Conservation (phyloP, 1,140 invertebrate species). For the Neodiprion lecontei region DNA sequence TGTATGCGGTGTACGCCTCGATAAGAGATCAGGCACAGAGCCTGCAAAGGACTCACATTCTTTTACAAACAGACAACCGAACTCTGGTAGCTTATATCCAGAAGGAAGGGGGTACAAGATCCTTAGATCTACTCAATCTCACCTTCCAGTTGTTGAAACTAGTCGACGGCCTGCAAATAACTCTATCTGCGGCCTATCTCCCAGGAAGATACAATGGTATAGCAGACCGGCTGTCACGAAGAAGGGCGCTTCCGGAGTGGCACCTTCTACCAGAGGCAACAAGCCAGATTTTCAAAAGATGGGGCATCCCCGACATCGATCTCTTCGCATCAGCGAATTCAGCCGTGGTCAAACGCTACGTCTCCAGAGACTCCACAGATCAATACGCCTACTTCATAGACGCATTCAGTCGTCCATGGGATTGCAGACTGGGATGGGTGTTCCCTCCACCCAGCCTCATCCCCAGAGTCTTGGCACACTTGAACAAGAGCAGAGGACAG, state of each 20-base stretch:
- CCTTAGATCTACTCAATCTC: slow-evolving; percentile 35
- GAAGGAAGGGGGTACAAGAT: slow-evolving; percentile 49
- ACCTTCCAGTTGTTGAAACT: slow-evolving; percentile 37
- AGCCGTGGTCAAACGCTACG: slow-evolving; percentile 38
- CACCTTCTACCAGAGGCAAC: slow-evolving; percentile 33
- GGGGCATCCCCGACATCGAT: slow-evolving; percentile 41
- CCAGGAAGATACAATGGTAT: slow-evolving; percentile 42
- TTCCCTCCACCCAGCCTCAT: slow-evolving; percentile 49
- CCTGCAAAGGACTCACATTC: slow-evolving; percentile 23
- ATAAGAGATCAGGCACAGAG: slow-evolving; percentile 21
- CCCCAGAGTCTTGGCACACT: slow-evolving; percentile 38
- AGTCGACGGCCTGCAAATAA: slow-evolving; percentile 36
- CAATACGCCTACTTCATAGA: slow-evolving; percentile 34
- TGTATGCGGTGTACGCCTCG: slow-evolving; percentile 30
- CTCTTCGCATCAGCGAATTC: slow-evolving; percentile 44
- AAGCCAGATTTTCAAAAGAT: slow-evolving; percentile 35
- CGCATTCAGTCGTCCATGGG: slow-evolving; percentile 40
- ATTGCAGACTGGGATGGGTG: slow-evolving; percentile 44
- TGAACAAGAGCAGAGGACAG: slow-evolving; percentile 35
- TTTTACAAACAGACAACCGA: slow-evolving; percentile 37
- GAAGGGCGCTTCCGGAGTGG: slow-evolving; percentile 39
- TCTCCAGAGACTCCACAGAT: slow-evolving; percentile 35
- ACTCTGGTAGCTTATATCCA: slow-evolving; percentile 37
- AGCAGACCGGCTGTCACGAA: slow-evolving; percentile 36
- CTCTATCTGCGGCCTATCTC: slow-evolving; percentile 34